phyloP scores from a whole-genome alignment of 92 coral and sea anemone genomes.

The Epizoanthus rinbou region DNA sequence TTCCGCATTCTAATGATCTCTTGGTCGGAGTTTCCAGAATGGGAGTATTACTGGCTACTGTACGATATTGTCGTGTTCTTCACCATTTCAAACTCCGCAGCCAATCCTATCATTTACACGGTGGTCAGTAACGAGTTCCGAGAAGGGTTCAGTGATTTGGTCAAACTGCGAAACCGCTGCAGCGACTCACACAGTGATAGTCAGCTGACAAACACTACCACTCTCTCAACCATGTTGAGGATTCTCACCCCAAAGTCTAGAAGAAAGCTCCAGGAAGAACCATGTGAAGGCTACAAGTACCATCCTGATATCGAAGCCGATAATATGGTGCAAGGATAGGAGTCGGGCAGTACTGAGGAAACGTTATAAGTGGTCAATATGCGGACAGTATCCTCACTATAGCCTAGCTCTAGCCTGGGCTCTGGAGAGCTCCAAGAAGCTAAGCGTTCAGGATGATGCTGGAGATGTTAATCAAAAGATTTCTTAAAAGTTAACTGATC shows the following conservation, averaged over 20 bases:
- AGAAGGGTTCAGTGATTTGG: slow-evolving; percentile 12
- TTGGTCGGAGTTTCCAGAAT: neutral
- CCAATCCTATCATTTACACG: slow-evolving; percentile 31
- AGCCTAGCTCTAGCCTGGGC: too few species aligned
- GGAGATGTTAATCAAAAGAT: too few species aligned
- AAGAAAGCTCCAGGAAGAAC: slow-evolving; percentile 10
- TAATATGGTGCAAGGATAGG: neutral
- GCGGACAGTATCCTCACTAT: too few species aligned
- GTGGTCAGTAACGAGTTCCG: slow-evolving; percentile 41
- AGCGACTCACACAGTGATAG: slow-evolving; percentile 18
- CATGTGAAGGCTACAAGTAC: neutral
- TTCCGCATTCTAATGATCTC: slow-evolving; percentile 17
- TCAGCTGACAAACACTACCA: slow-evolving; percentile 13
- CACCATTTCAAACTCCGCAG: slow-evolving; percentile 38
- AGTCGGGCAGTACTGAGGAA: too few species aligned
- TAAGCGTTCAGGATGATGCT: too few species aligned
- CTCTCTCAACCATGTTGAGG: slow-evolving; percentile 2
- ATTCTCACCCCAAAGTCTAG: slow-evolving; percentile 14
- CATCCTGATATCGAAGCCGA: neutral
- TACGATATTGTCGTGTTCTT: slow-evolving; percentile 27
- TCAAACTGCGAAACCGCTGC: neutral
- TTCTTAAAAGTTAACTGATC: too few species aligned
- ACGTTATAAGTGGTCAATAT: too few species aligned
- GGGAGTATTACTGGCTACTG: slow-evolving; percentile 5
- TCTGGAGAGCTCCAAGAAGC: too few species aligned